Evolutionary conservation across 30 jellyfish, hydroid and myxozoan genomes (phyloP).

Genomic region (Turritopsis dohrnii): DNA sequence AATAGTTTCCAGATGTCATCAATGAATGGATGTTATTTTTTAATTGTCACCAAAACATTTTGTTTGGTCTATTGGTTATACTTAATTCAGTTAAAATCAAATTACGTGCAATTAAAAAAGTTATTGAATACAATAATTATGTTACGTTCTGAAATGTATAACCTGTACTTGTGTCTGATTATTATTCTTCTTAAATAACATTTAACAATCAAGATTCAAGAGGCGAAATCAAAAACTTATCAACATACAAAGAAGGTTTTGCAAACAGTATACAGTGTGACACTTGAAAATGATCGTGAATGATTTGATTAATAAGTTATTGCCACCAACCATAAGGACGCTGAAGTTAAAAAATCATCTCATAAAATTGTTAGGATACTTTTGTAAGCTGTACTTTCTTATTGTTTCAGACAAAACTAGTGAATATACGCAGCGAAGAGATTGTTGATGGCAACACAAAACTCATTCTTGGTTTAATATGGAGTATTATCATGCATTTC

Average conservation of each 20-base stretch:
- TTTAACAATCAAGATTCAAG: too few species aligned
- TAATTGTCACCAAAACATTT: neutral
- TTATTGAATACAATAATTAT: neutral
- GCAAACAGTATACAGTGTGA: neutral
- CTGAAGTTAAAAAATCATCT: too few species aligned
- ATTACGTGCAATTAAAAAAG: neutral
- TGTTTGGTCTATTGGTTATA: neutral
- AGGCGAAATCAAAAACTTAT: too few species aligned
- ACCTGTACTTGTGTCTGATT: neutral
- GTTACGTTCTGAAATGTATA: neutral
- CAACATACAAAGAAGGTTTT: too few species aligned
- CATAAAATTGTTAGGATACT: too few species aligned
- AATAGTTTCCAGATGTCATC: neutral
- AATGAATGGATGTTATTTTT: neutral
- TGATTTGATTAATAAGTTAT: too few species aligned
- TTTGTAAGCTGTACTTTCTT: too few species aligned
- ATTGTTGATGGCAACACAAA: constrained; percentile 86
- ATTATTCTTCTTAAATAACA: neutral
- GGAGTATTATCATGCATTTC: constrained; percentile 87
- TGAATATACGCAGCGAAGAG: constrained; percentile 84
- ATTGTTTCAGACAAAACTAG: constrained; percentile 64
- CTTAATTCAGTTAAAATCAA: neutral
- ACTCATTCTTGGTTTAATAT: constrained; percentile 76
- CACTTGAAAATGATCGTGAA: too few species aligned
- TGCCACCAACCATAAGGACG: too few species aligned